phyloP scores from a whole-genome alignment of 2,797 vertebrate species.

The Gobio occitaniae region DNA sequence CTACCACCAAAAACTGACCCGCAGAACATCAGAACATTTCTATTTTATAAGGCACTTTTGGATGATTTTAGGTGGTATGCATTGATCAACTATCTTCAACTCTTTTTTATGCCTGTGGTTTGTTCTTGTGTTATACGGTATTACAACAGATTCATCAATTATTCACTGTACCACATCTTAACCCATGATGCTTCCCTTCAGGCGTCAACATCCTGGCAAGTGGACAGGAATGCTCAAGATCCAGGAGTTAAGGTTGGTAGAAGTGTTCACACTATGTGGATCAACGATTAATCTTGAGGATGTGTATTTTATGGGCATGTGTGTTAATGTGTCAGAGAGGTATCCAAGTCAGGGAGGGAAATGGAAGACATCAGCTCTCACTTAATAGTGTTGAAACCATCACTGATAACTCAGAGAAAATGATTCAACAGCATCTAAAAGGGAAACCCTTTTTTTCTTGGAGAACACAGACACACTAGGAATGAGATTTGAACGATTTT shows the following conservation, averaged over 20 bases:
- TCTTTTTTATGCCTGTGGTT: not conserved
- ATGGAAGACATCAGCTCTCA: slow-evolving; percentile 3
- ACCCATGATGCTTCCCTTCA: slow-evolving; percentile 20
- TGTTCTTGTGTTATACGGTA: not conserved
- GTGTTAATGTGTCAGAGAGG: slow-evolving; percentile 4
- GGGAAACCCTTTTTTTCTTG: not conserved
- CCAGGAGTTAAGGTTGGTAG: slow-evolving; percentile 10
- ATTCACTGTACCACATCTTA: not conserved
- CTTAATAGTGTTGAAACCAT: slow-evolving; percentile 21
- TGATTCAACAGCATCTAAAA: not conserved
- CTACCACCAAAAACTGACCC: not conserved
- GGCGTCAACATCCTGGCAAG: slow-evolving; percentile 20
- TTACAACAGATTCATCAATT: not conserved
- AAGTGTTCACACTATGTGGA: slow-evolving; percentile 20
- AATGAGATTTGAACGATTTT: not conserved
- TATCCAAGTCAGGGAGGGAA: slow-evolving; percentile 9
- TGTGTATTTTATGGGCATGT: slow-evolving; percentile 18
- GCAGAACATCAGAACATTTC: not conserved
- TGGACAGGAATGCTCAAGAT: slow-evolving; percentile 39
- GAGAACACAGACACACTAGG: not conserved
- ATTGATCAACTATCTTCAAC: not conserved
- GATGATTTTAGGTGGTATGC: not conserved
- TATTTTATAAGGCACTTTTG: not conserved
- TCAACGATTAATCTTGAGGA: not conserved
- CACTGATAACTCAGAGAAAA: not conserved